phyloP scores from a whole-genome alignment of 2,113 vertebrate genomes.

The Aviceda subcristata region DNA sequence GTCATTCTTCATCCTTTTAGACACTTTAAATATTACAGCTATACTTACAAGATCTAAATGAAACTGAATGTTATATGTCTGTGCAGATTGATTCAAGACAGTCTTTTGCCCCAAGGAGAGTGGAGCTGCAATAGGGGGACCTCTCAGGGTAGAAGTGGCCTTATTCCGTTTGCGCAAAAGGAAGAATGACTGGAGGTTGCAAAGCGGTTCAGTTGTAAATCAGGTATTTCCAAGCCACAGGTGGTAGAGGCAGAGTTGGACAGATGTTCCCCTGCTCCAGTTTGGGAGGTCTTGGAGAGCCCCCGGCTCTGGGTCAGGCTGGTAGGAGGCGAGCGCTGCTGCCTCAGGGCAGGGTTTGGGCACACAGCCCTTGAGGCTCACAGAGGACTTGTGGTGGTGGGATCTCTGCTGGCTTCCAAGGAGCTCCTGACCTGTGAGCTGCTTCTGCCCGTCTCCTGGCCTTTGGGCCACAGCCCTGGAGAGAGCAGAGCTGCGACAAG shows the following conservation, averaged over 20 bases:
- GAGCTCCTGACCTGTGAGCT: neutral
- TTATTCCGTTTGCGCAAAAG: neutral
- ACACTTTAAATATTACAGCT: neutral
- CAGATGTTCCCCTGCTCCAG: rapidly evolving
- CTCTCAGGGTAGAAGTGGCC: neutral
- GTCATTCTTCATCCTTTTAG: neutral
- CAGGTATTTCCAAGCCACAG: neutral
- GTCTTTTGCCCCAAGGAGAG: neutral
- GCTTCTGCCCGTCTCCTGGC: neutral
- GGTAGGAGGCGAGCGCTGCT: neutral
- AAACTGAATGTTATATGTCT: neutral
- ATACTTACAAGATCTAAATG: neutral
- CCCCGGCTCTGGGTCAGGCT: neutral
- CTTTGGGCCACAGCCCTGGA: neutral
- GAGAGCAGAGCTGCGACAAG: neutral
- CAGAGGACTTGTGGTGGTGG: neutral
- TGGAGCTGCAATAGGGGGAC: neutral
- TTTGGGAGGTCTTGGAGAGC: neutral
- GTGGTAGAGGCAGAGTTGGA: neutral
- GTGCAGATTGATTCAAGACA: neutral
- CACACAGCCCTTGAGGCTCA: neutral
- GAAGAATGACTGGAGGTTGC: neutral
- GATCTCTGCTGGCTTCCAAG: neutral
- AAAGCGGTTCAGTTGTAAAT: neutral
- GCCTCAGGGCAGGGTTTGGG: neutral